A percentile compares a stretch with the other conserved stretches of the same genome.
Conservation (phyloP, 37 sponge, comb jelly and placozoan species). For the Aphrocallistes beatrix region DNA sequence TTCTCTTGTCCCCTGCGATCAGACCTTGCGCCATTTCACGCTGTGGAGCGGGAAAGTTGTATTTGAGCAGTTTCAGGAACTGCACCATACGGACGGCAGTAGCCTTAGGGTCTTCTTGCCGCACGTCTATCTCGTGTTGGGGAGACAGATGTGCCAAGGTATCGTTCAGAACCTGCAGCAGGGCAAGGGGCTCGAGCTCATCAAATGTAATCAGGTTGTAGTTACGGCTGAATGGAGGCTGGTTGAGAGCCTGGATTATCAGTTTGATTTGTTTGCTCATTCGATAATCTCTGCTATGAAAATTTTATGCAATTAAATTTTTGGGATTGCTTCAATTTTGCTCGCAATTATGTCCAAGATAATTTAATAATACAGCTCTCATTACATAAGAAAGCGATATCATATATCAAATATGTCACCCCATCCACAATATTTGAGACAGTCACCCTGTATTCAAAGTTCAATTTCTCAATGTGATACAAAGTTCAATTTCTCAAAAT, state of each 20-base stretch:
- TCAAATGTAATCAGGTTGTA: slow-evolving; percentile 85
- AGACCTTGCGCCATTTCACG: slow-evolving; percentile 64
- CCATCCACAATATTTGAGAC: too few species aligned
- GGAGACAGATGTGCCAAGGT: slow-evolving; percentile 78
- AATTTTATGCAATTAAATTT: neutral
- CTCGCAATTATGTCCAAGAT: neutral
- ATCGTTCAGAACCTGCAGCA: slow-evolving; percentile 94
- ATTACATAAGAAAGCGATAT: too few species aligned
- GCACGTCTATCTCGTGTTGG: slow-evolving; percentile 78
- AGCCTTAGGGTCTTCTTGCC: slow-evolving; percentile 85
- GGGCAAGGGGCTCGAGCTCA: slow-evolving; percentile 59
- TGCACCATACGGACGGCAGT: slow-evolving; percentile 80
- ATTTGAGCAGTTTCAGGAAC: slow-evolving; percentile 70
- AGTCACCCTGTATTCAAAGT: too few species aligned
- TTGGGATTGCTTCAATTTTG: neutral
- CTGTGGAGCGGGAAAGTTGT: slow-evolving; percentile 49
- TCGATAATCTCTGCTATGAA: neutral
- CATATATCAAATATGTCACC: too few species aligned
- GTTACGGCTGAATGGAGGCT: slow-evolving; percentile 56
- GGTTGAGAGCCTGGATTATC: slow-evolving; percentile 78
- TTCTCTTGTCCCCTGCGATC: slow-evolving; percentile 56
- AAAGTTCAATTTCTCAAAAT: too few species aligned
- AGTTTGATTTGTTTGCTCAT: slow-evolving; percentile 81
- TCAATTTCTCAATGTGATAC: too few species aligned
- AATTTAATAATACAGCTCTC: neutral